phyloP scores from a whole-genome alignment of 2,888 invertebrate species.

The Spodoptera picta region DNA sequence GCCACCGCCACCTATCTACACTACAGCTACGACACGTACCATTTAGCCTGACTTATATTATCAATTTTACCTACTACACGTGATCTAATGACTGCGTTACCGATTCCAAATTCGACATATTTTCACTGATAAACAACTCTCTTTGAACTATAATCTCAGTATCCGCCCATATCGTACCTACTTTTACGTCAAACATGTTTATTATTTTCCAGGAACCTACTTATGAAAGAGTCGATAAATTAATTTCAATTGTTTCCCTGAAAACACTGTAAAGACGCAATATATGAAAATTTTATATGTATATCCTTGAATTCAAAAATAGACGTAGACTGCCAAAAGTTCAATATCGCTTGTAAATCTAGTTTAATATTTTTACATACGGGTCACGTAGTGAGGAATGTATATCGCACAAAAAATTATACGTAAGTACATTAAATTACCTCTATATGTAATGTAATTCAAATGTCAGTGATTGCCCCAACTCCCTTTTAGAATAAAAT shows the following conservation, averaged over 20 bases:
- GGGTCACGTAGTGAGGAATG: constrained; percentile 46
- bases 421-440: neutral
- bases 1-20: constrained; percentile 51
- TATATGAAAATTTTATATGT: constrained; percentile 63
- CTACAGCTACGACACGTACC: constrained; percentile 20
- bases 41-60: constrained; percentile 45
- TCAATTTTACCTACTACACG: constrained; percentile 46
- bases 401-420: constrained; percentile 15
- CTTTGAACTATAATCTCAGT: constrained; percentile 28
- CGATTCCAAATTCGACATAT: constrained; percentile 22
- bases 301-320: constrained; percentile 75
- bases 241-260: constrained; percentile 24
- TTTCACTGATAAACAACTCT: constrained; percentile 33
- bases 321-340: constrained; percentile 67
- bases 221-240: constrained; percentile 1
- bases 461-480: neutral
- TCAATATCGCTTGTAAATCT: constrained; percentile 75
- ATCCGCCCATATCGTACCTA: constrained; percentile 13
- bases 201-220: constrained; percentile 28
- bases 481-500: too few species aligned
- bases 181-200: constrained; percentile 12
- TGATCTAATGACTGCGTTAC: constrained; percentile 41
- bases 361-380: constrained; percentile 55
- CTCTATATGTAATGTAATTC: too few species aligned
- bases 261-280: constrained; percentile 51